Evolutionary conservation across 2,797 vertebrate species (phyloP).

Genomic region (Lepilemur ruficaudatus): DNA sequence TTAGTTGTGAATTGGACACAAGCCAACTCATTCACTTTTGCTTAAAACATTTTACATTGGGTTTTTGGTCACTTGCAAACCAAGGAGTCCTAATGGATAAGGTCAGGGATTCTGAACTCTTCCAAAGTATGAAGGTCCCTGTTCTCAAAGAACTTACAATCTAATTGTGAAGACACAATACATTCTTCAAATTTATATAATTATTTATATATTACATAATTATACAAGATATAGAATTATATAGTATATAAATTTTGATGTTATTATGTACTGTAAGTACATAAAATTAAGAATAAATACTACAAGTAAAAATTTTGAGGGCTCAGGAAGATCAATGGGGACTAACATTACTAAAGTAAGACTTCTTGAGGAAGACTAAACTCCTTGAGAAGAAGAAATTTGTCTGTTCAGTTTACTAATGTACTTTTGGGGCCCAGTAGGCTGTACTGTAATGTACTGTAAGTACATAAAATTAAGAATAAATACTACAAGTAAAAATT

Average conservation of each 20-base stretch:
- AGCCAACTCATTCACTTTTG: neutral
- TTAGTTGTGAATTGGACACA: neutral
- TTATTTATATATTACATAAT: neutral
- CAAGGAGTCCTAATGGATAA: neutral
- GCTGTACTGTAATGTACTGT: no score
- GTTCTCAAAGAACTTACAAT: neutral
- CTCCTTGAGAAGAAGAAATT: neutral
- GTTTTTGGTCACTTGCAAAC: neutral
- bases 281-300: constrained; percentile 14
- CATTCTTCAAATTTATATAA: neutral
- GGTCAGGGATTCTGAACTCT: neutral
- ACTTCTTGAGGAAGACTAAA: neutral
- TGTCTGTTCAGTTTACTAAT: neutral
- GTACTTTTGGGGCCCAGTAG: neutral
- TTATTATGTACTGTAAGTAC: neutral
- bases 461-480: constrained; percentile 19
- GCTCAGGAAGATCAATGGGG: neutral
- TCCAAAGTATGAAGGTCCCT: neutral
- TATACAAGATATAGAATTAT: neutral
- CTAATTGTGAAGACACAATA: neutral
- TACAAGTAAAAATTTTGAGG: neutral
- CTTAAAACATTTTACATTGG: neutral
- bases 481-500: neutral
- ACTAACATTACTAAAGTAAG: neutral
- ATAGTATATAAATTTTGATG: neutral